Evolutionary conservation across 2,113 vertebrate species (phyloP).

Genomic region (Pavo muticus): DNA sequence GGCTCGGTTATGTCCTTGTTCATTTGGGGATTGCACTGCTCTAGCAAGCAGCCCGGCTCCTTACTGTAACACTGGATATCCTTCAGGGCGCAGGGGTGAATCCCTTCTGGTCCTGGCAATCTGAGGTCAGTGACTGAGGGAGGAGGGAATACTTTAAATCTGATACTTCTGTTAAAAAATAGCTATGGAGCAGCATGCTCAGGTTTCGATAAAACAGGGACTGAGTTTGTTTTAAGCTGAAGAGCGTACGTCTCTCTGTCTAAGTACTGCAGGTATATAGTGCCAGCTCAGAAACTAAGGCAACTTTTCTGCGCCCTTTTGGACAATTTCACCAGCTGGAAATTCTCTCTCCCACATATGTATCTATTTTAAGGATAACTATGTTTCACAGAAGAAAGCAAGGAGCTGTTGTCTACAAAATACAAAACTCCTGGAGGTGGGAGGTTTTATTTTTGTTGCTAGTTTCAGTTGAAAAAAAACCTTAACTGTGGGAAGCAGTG

Average conservation of each 20-base stretch:
- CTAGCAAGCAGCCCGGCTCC: background rate
- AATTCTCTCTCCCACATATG: background rate
- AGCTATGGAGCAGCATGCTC: conserved; percentile 11
- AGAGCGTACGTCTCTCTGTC: background rate
- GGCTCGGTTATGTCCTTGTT: background rate
- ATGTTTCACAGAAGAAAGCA: background rate
- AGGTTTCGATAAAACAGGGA: background rate
- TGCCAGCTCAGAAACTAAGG: conserved; percentile 1
- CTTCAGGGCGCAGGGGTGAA: conserved; percentile 13
- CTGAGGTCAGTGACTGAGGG: background rate
- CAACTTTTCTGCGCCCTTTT: background rate
- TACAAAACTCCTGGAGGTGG: conserved; percentile 23
- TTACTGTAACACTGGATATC: conserved; percentile 25
- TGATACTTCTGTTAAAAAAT: conserved; percentile 59
- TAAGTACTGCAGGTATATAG: background rate
- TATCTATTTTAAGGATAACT: conserved; percentile 37
- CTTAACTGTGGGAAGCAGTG: background rate
- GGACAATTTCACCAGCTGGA: conserved; percentile 14
- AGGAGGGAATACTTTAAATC: conserved; percentile 13
- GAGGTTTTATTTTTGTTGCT: conserved; percentile 49
- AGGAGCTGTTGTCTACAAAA: conserved; percentile 37
- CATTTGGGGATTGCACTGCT: background rate
- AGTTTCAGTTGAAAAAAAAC: background rate
- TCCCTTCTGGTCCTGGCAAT: background rate
- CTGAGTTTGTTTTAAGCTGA: background rate